Conservation (phyloP, 1,140 invertebrate species). For the Hypsibius dujardini region DNA sequence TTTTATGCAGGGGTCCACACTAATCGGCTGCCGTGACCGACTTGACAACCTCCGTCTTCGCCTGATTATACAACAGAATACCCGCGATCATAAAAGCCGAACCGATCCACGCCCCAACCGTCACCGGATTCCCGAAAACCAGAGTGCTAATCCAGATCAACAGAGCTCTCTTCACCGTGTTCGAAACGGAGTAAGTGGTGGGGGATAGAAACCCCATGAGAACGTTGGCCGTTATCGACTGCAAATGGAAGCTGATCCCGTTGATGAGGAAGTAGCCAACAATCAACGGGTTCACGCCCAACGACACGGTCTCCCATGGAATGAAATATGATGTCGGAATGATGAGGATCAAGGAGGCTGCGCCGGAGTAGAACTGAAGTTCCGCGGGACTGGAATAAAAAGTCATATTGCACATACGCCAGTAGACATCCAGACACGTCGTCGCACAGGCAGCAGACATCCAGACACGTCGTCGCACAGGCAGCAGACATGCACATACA, state of each 20-base stretch:
- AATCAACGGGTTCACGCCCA: background rate
- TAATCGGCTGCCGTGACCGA: background rate
- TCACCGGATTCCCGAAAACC: slow-evolving; percentile 60
- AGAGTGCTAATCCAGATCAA: slow-evolving; percentile 64
- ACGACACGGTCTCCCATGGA: background rate
- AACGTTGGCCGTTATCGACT: slow-evolving; percentile 67
- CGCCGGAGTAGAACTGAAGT: slow-evolving; percentile 63
- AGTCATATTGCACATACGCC: slow-evolving; percentile 20
- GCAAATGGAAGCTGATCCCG: slow-evolving; percentile 66
- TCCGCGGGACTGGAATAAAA: slow-evolving; percentile 50
- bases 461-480: too few relatives aligned
- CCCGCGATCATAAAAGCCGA: slow-evolving; percentile 54
- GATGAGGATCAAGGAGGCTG: slow-evolving; percentile 58
- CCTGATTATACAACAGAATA: slow-evolving; percentile 52
- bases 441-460: too few relatives aligned
- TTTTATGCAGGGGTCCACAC: too few relatives aligned
- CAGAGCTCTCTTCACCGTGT: slow-evolving; percentile 63
- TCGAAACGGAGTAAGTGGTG: slow-evolving; percentile 67
- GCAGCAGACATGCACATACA: too few relatives aligned
- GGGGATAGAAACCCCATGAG: slow-evolving; percentile 69
- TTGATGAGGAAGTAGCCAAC: slow-evolving; percentile 46
- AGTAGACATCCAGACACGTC: background rate
- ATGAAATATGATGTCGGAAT: slow-evolving; percentile 52
- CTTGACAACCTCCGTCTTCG: background rate
- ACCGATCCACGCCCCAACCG: slow-evolving; percentile 53